A percentile compares a stretch with the other conserved stretches of the same genome.
phyloP scores from a whole-genome alignment of 2,888 invertebrate species.

The Acronicta leporina region DNA sequence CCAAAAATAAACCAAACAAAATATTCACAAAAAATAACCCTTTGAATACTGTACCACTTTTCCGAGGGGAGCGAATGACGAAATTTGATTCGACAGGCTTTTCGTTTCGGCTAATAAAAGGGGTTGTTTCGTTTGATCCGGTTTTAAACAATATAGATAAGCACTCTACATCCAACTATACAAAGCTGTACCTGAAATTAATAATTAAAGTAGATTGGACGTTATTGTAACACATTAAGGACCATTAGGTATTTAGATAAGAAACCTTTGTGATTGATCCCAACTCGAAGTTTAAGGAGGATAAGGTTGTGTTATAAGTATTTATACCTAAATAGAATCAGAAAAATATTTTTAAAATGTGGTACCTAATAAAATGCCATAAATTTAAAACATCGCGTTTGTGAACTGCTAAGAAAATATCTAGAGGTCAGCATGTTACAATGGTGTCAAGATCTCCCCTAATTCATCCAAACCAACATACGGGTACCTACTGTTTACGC shows the following conservation, averaged over 20 bases:
- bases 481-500: no score
- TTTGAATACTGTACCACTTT: conserved; percentile 39
- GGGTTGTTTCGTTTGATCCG: conserved; percentile 56
- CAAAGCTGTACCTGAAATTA: conserved; percentile 26
- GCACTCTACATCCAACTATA: conserved; percentile 42
- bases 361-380: no score
- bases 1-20: conserved; percentile 36
- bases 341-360: conserved; percentile 1
- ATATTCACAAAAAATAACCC: conserved; percentile 39
- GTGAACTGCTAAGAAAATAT: no score
- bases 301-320: no score
- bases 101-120: conserved; percentile 57
- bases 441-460: no score
- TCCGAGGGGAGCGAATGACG: conserved; percentile 44
- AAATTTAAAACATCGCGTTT: no score
- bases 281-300: no score
- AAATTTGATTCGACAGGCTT: conserved; percentile 62
- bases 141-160: conserved; percentile 57
- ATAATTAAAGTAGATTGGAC: conserved; percentile 21
- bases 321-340: not conserved
- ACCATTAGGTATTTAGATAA: conserved; percentile 30
- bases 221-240: conserved; percentile 2
- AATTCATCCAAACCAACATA: no score
- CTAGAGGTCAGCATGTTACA: no score
- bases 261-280: conserved; percentile 22